Evolutionary conservation across 2,113 vertebrate genomes (phyloP).

Genomic region (Silurus glanis): DNA sequence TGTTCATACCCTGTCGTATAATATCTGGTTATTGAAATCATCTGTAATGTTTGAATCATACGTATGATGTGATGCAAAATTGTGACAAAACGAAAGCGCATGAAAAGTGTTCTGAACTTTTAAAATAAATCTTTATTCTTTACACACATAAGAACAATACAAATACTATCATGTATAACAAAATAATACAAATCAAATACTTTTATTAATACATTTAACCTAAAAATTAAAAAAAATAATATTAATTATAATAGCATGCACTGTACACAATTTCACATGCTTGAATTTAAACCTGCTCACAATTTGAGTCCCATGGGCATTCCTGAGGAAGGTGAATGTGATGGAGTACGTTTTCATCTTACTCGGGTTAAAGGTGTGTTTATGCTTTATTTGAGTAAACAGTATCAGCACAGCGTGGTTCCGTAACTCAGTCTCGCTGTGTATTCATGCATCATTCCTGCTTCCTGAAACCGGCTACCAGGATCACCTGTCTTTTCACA

Average conservation of each 20-base stretch:
- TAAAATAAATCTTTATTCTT: slow-evolving; percentile 13
- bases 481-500: slow-evolving; percentile 23
- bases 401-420: slow-evolving; percentile 22
- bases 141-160: not conserved
- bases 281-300: not conserved
- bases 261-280: not conserved
- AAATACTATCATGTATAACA: not conserved
- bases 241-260: not conserved
- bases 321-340: not conserved
- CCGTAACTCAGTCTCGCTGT: not conserved
- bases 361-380: slow-evolving; percentile 56
- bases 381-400: slow-evolving; percentile 43
- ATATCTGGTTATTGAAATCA: not conserved
- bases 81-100: not conserved
- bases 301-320: not conserved
- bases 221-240: not conserved
- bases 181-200: not conserved
- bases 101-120: not conserved
- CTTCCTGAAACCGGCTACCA: slow-evolving; percentile 47
- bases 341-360: not conserved
- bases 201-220: not conserved
- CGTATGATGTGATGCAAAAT: not conserved
- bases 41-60: not conserved
- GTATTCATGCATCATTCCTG: not conserved
- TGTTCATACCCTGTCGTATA: not conserved